phyloP scores from a whole-genome alignment of 2,888 invertebrate genomes.

The Diarsia brunnea region DNA sequence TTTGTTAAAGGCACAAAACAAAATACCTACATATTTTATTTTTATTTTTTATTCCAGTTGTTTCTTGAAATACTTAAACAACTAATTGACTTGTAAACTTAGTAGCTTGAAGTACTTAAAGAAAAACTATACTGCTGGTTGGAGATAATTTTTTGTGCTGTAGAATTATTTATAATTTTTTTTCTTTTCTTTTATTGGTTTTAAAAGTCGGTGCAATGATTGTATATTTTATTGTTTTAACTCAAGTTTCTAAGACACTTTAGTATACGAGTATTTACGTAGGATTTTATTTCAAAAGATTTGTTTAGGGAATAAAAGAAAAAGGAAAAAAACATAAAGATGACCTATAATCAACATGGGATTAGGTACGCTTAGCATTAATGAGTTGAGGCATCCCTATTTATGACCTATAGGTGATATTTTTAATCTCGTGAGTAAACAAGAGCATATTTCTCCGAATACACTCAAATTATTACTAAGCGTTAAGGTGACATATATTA shows the following conservation, averaged over 20 bases:
- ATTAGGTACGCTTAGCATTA: not conserved
- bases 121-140: constrained; percentile 4
- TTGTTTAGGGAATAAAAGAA: not conserved
- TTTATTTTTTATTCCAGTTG: constrained; percentile 9
- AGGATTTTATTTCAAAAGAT: not conserved
- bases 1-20: constrained; percentile 25
- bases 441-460: constrained; percentile 35
- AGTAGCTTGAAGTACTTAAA: constrained; percentile 24
- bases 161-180: constrained; percentile 15
- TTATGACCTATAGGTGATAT: not conserved
- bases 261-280: not conserved
- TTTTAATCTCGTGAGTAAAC: constrained; percentile 21
- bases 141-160: not conserved
- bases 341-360: not conserved
- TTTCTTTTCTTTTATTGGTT: constrained; percentile 17
- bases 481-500: constrained; percentile 32
- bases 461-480: not conserved
- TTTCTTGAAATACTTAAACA: constrained; percentile 20
- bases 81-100: constrained; percentile 38
- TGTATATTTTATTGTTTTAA: not conserved
- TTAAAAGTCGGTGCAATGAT: not conserved
- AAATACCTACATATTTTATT: constrained; percentile 1
- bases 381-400: not conserved
- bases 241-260: not conserved
- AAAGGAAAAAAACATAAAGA: not conserved